Base-by-base conservation (phyloP, 1,140 invertebrate genomes). In the Papilio polytes region DNA sequence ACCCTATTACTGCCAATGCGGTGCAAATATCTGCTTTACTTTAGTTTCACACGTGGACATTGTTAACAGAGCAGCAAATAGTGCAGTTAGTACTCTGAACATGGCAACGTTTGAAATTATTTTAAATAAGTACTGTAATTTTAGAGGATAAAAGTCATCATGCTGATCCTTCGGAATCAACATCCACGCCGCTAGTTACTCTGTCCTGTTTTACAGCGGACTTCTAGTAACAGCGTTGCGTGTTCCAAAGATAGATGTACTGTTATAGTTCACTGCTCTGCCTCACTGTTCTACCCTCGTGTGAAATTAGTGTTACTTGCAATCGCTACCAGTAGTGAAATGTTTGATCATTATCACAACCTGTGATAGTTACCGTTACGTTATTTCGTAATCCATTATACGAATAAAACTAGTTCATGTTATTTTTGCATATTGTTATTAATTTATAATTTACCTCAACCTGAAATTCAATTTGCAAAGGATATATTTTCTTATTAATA, bases 291-390 rank as follows among this genome's bases (percentile, higher is more conserved):
- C 9, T 20, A 10, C n/a, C 53, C 53, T 56, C 53, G 53, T 56
- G 53, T 56, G 18, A 56, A 56, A 56, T 3, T 56, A 56, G 1
- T 20, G 4, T 53, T 48, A 48, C 46, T 13, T 20, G 53, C 53
- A 56, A 56, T 56, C 53, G 53, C 53, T 56, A 63, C 10, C 22
- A 63, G 22, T 22, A 63, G 20, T 70, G 63, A 31, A 70, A 70
- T 70, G 26, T 31, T 15, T 15, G 22, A 70, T 70, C 26, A 6
- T 31, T 70, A 70, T 31, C 26, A 70, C 7, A 41, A 7, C 2
- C 56, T 59, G 56, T 26, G 59, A 63, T 63, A 63, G 56, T 63
- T 22, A 63, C 59, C 20, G 59, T 63, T 63, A 63, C 59, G 8
- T 13, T 63, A 63, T 63, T 63, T 63, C 22, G 59, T 13, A 63